Evolutionary conservation across 2,888 invertebrate genomes (phyloP), one percentile per base, ranked within the genome.

Genomic region (Andrena trimmerana): DNA sequence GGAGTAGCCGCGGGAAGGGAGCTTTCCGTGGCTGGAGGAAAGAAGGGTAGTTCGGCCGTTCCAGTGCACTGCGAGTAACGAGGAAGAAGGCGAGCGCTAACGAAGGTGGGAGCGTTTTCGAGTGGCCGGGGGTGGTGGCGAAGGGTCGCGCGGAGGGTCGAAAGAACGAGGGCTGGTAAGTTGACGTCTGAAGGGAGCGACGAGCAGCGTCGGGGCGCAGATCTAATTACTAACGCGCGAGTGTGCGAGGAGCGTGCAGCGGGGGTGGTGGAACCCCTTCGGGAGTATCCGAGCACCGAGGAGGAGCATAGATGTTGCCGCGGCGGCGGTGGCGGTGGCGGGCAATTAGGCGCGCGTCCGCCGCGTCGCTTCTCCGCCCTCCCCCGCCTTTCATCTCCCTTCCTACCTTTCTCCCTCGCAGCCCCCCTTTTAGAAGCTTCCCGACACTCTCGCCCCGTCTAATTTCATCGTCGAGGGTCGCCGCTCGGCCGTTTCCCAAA

Each of bases 201-300:
- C 86, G 88, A 90, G 82, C 78, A 86, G 81, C 79, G 86, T 86
- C 86, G 83, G 87, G 90, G 88, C 88, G 86, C 86, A 84, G 90
- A 93, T 92, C 91, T 91, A 92, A 93, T 92, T 93, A 92, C 91
- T 81, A 88, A 89, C 88, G 91, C 89, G 82, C 89, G 91, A 91
- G 91, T 89, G 84, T 88, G 89, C 86, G 88, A 84, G 81, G 84
- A 89, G 89, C 86, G 88, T 85, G 81, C 90, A 87, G 74, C 74
- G 75, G 86, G 80, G 84, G 74, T 82, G 83, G 78, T 82, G 87
- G 83, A 85, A 73, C 81, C 81, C 84, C 84, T 78, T 81, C 68
- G 79, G 79, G 71, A 84, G 42, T 48, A 59, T 63, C 57, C 75
- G 79, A 69, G 31, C 77, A 16, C 65, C 81, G 86, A 76, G 71